phyloP scores from a whole-genome alignment of 2,797 vertebrate genomes.

The Mionectes olivaceus region DNA sequence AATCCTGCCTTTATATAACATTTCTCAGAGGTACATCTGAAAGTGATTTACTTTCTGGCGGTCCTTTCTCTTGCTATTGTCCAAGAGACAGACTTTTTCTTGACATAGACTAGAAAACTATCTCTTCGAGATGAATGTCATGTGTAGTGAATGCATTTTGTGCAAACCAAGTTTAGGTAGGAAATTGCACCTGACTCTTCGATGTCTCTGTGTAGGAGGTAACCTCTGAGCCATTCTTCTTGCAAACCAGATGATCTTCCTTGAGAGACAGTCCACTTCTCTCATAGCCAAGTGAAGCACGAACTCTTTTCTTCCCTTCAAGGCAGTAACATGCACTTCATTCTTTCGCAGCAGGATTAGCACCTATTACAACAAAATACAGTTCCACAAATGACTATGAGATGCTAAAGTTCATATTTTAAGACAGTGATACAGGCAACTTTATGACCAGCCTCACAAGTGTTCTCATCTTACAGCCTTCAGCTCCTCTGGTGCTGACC shows the following conservation, averaged over 20 bases:
- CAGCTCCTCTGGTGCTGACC: not conserved
- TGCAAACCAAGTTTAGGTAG: not conserved
- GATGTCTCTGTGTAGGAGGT: not conserved
- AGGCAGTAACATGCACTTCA: not conserved
- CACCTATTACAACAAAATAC: not conserved
- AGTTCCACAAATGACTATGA: not conserved
- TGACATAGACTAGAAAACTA: not conserved
- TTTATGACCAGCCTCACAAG: not conserved
- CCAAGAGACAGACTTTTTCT: not conserved
- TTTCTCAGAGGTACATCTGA: not conserved
- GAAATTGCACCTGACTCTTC: not conserved
- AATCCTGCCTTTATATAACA: not conserved
- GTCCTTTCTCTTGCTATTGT: not conserved
- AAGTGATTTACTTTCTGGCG: not conserved
- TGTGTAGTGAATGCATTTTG: not conserved
- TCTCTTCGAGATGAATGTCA: not conserved
- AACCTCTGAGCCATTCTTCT: not conserved
- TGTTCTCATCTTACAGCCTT: not conserved
- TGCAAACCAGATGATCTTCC: not conserved
- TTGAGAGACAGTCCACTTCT: slow-evolving; percentile 1
- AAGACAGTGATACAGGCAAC: not conserved
- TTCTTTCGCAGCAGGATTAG: not conserved
- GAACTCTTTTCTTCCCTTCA: not conserved
- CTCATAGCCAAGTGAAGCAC: not conserved
- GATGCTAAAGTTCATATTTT: not conserved